Percentiles rank a stretch among this genome's conserved stretches.
phyloP scores from a whole-genome alignment of 2,113 vertebrate species.

The Muntiacus reevesi region DNA sequence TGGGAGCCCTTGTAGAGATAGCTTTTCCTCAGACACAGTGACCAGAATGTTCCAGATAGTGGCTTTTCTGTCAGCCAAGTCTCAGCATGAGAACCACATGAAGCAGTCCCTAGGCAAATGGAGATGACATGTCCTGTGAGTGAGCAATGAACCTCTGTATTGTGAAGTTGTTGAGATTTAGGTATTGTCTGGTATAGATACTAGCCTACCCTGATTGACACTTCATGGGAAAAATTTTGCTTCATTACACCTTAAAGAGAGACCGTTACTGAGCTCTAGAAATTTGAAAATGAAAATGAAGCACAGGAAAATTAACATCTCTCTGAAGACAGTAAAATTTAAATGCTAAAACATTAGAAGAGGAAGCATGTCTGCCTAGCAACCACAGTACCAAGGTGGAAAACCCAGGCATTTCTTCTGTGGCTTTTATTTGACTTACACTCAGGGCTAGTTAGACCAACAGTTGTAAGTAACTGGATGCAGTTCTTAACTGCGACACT shows the following conservation, averaged over 20 bases:
- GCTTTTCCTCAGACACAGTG: not conserved
- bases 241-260: not conserved
- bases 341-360: not conserved
- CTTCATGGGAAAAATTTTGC: not conserved
- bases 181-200: not conserved
- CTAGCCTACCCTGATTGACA: not conserved
- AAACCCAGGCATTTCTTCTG: not conserved
- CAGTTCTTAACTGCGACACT: not conserved
- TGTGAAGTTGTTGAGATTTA: not conserved
- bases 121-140: not conserved
- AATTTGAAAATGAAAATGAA: not conserved
- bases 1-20: not conserved
- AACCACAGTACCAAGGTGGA: not conserved
- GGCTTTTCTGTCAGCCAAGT: not conserved
- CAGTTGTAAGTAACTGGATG: not conserved
- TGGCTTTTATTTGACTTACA: not conserved
- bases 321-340: not conserved
- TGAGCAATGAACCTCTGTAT: not conserved
- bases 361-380: not conserved
- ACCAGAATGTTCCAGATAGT: not conserved
- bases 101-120: not conserved
- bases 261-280: not conserved
- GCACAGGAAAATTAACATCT: not conserved
- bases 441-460: not conserved
- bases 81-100: not conserved